Base-by-base conservation (phyloP, 2,797 vertebrate species). In the Gambusia yucatana region DNA sequence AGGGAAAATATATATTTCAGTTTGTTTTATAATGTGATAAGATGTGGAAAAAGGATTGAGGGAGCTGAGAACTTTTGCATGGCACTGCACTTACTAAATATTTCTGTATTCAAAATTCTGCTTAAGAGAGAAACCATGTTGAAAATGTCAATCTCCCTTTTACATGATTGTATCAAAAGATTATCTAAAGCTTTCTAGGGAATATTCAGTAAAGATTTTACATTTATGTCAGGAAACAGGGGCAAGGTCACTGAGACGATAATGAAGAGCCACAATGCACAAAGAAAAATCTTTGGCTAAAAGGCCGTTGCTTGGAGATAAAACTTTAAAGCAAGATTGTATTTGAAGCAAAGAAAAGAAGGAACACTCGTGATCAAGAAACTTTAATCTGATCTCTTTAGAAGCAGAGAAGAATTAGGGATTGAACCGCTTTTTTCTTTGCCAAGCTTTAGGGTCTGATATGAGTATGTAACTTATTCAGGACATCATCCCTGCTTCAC, bases 401-500 rank as follows among this genome's bases (percentile, higher is more conserved):
- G 82, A 87, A 78, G 77, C 25, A 1, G 72, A n/a, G 43, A 52
- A 77, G 75, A 76, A 86, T 50, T 75, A 43, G 61, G 83, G 72
- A 86, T 84, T 88, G 79, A 82, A 77, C 55, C 16, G 8, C 57
- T 61, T 88, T 72, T 39, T 82, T 80, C 85, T 81, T 79, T 82
- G 72, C 41, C 73, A 57, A 82, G 82, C 75, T 73, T 59, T 75
- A 52, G 80, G 76, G 8, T 76, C 82, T 82, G 84, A 86, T 88
- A 79, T 50, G 61, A 79, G 79, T 77, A 75, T 77, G 81, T 83
- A 77, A 86, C 84, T 84, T 85, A 84, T 86, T 84, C 86, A 92
- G 78, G 79, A 82, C 78, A 57, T 88, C 84, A 84, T 83, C 82
- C 78, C 69, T 50, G 75, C 82, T 88, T 90, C 88, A 88, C 84